Conservation (phyloP, 2,888 invertebrate species). For the Parnassius mnemosyne region DNA sequence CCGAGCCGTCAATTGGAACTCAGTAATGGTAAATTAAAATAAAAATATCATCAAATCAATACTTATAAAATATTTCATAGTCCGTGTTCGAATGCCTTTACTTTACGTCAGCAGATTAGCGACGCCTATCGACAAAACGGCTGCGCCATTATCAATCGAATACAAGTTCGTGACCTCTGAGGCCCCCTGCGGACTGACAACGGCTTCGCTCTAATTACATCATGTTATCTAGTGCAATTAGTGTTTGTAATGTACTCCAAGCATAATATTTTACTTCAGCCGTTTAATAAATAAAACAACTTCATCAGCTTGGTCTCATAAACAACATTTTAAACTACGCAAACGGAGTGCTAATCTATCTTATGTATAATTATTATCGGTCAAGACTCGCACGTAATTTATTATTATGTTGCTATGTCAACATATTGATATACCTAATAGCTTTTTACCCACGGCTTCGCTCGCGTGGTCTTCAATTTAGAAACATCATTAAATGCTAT, state of each 20-base stretch:
- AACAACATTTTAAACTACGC: conserved; percentile 14
- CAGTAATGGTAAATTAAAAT: too few relatives aligned
- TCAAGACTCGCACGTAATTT: background rate
- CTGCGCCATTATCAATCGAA: conserved; percentile 1
- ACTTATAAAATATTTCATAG: too few relatives aligned
- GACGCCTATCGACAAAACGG: conserved; percentile 8
- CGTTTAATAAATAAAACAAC: conserved; percentile 7
- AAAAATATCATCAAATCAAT: too few relatives aligned
- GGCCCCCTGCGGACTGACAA: conserved; percentile 20
- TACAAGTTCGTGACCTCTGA: conserved; percentile 21
- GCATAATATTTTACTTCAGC: conserved; percentile 2
- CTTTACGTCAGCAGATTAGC: background rate
- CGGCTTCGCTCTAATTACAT: conserved; percentile 16
- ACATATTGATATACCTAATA: background rate
- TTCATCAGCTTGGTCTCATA: conserved; percentile 12
- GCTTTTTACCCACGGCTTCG: too few relatives aligned
- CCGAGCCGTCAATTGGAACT: too few relatives aligned
- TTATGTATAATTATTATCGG: conserved; percentile 10
- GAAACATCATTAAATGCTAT: too few relatives aligned
- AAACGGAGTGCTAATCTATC: conserved; percentile 12
- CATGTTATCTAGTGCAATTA: conserved; percentile 25
- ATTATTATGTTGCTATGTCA: conserved; percentile 16
- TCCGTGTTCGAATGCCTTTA: too few relatives aligned
- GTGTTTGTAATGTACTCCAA: conserved; percentile 9
- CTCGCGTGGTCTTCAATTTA: too few relatives aligned